phyloP scores from a whole-genome alignment of 2,113 vertebrate species.

The Panurus biarmicus region DNA sequence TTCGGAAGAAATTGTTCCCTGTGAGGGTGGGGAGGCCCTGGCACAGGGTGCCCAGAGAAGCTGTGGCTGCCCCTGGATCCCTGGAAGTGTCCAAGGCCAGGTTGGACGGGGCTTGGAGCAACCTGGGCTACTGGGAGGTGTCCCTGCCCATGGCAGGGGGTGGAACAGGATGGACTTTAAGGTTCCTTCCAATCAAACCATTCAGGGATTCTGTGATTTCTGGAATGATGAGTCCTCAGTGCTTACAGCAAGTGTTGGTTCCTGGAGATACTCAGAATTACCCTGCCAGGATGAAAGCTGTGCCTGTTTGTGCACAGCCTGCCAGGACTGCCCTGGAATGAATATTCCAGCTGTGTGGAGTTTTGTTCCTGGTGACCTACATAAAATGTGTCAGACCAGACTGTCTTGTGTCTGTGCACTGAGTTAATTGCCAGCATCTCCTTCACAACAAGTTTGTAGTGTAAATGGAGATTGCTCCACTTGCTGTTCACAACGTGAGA shows the following conservation, averaged over 20 bases:
- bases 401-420: neutral
- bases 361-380: neutral
- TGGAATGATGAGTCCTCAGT: neutral
- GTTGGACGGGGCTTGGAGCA: neutral
- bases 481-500: neutral
- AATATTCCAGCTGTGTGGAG: neutral
- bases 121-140: rapidly evolving
- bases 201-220: neutral
- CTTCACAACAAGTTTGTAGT: neutral
- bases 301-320: neutral
- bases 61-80: neutral
- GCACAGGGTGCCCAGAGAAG: neutral
- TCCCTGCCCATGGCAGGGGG: neutral
- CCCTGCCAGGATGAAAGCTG: neutral
- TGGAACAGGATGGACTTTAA: neutral
- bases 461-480: neutral
- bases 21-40: neutral
- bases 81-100: neutral
- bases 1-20: neutral
- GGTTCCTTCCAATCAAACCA: neutral
- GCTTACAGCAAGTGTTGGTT: neutral
- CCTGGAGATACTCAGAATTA: neutral
- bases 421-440: neutral
- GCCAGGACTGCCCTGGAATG: neutral
- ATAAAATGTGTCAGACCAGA: neutral